Evolutionary conservation across 2,888 invertebrate genomes (phyloP), one percentile per base, ranked within the genome.

Genomic region (Zygogramma bicolorata): DNA sequence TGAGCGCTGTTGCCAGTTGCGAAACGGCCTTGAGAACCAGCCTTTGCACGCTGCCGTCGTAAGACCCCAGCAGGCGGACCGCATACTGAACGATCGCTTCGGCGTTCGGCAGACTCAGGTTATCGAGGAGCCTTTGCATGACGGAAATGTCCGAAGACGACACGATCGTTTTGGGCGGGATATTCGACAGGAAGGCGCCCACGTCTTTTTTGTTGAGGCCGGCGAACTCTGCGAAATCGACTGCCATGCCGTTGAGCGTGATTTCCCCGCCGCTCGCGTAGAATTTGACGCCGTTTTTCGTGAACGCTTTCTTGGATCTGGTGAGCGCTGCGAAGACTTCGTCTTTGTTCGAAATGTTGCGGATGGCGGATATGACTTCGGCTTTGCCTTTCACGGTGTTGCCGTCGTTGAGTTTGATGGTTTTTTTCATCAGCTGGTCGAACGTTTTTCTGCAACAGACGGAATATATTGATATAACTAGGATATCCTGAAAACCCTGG

Each of bases 281-380:
- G 74, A 84, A 83, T 71, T 70, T 80, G 20, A 86, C 82, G 57
- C 88, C 88, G 75, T 90, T 87, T 63, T 88, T 84, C 77, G 90
- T 91, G 46, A 90, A 77, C 34, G 89, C 87, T 78, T 89, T 90
- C 83, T 90, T 90, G 46, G 89, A 88, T 60, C 87, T 85, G 0
- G 90, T 87, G 0, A 90, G 87, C 75, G 89, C 88, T 0, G 90
- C 88, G 77, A 91, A 90, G 77, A 89, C 89, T 73, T 90, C 89
- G 76, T 91, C 90, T 79, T 89, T 90, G 81, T 90, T 87, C 10
- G 80, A 80, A 57, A 90, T 90, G 77, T 86, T 90, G 62, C 88
- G 85, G 61, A 90, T 88, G 13, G 90, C 88, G 72, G 84, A 84
- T 61, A 91, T 91, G 0, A 91, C 89, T 83, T 90, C 90, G 0